Evolutionary conservation across 2,888 invertebrate genomes (phyloP).

Genomic region (Ormia ochracea): DNA sequence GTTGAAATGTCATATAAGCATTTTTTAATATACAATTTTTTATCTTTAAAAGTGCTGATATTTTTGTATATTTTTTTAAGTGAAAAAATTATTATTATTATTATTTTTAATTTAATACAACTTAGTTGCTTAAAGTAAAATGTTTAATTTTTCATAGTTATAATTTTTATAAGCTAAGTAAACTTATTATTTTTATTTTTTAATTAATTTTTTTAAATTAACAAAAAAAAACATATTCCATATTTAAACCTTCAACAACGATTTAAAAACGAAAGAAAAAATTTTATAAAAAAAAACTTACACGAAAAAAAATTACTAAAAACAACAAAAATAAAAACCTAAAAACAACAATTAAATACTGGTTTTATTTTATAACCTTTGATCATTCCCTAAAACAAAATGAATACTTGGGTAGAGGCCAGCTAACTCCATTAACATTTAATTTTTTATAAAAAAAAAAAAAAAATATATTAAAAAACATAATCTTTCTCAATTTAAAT

Average conservation of each 20-base stretch:
- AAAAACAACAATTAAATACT: constrained; percentile 48
- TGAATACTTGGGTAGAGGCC: constrained; percentile 47
- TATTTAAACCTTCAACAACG: constrained; percentile 50
- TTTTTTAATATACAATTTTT: constrained; percentile 32
- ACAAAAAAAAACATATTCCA: constrained; percentile 51
- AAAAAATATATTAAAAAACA: constrained; percentile 23
- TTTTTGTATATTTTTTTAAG: constrained; percentile 27
- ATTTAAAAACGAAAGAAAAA: constrained; percentile 43
- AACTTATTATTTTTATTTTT: constrained; percentile 35
- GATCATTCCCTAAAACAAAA: neutral
- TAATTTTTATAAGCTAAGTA: constrained; percentile 37
- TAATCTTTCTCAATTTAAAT: constrained; percentile 18
- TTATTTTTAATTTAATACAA: constrained; percentile 35
- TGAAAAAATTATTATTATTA: constrained; percentile 27
- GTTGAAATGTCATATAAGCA: constrained; percentile 42
- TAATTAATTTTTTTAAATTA: constrained; percentile 11
- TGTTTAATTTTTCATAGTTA: constrained; percentile 34
- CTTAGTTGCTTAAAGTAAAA: constrained; percentile 12
- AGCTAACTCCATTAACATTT: constrained; percentile 6
- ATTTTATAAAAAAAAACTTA: constrained; percentile 8
- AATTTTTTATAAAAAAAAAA: neutral
- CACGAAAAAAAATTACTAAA: constrained; percentile 48
- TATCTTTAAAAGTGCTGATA: constrained; percentile 51
- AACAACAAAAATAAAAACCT: constrained; percentile 56
- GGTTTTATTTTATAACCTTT: constrained; percentile 52